Conservation (phyloP, 2,113 vertebrate species). For the Actinemys pallida region DNA sequence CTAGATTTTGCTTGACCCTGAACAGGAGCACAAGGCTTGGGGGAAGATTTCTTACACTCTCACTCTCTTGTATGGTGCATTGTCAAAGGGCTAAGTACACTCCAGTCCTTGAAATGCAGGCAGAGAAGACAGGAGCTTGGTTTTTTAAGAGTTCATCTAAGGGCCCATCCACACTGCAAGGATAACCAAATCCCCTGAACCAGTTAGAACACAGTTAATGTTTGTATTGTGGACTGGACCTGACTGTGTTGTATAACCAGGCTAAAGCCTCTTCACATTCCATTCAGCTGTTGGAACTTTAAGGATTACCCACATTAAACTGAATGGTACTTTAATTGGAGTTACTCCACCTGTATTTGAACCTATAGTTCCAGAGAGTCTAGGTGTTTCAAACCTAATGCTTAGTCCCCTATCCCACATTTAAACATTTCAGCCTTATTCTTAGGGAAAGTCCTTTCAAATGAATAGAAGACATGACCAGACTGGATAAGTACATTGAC, state of each 20-base stretch:
- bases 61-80: not conserved
- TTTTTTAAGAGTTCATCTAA: not conserved
- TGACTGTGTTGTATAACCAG: slow-evolving; percentile 8
- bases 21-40: not conserved
- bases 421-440: not conserved
- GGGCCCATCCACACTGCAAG: slow-evolving; percentile 33
- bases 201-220: slow-evolving; percentile 6
- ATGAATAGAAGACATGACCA: not conserved
- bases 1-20: not conserved
- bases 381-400: not conserved
- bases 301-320: not conserved
- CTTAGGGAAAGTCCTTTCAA: not conserved
- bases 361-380: slow-evolving; percentile 7
- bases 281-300: not conserved
- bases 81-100: not conserved
- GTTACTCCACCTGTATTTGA: not conserved
- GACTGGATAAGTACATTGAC: not conserved
- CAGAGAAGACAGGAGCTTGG: not conserved
- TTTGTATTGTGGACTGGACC: not conserved
- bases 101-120: not conserved
- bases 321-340: not conserved
- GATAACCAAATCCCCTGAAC: slow-evolving; percentile 26
- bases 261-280: not conserved
- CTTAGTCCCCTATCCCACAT: not conserved
- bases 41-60: not conserved